Evolutionary conservation across 1,140 invertebrate genomes (phyloP), one percentile per base, ranked within the genome.

Genomic region (Drosophila sp.): DNA sequence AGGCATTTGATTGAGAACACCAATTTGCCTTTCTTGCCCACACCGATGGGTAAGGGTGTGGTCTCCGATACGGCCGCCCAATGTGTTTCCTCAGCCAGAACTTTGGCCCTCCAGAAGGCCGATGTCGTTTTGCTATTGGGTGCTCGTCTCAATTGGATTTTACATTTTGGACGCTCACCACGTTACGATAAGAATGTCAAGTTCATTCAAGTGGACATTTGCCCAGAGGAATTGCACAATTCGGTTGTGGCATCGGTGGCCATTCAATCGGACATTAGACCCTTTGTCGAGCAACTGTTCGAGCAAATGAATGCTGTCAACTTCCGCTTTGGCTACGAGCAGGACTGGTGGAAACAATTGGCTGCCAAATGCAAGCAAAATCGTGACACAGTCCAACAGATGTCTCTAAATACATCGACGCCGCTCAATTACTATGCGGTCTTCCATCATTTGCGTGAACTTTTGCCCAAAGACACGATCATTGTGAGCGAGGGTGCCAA

Each of bases 401-500:
- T 89, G 81, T 93, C 94, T 1, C 81, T 92, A 57, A 95, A 97
- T 90, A 93, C 92, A 11, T 92, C 93, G n/a, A 90, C 94, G 1
- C 98, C 98, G 2, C 92, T 99, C 1, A 99, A 99, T 93, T 99
- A 99, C 92, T 99, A 98, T 91, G 94, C 97, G 29, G 97, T 97
- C 40, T 98, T 98, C 89, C 95, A 96, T 85, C 94, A 96, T 67
- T 94, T 97, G 65, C 95, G 96, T 84, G 93, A 95, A 62, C 92
- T 93, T 25, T 94, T 97, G 69, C 96, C 96, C 0, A 93, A 94
- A 77, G 96, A 99, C 93, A 95, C 95, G 23, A 95, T 99, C 2
- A 98, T 99, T 81, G 96, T 99, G n/a, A 98, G 97, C 90, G 98
- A 99, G 93, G 98, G 98, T 44, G 98, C 98, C 8, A 99, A 99